Percentiles rank a stretch among this genome's conserved stretches.
phyloP scores from a whole-genome alignment of 2,888 invertebrate species.

The Drepanosiphum platanoidis region DNA sequence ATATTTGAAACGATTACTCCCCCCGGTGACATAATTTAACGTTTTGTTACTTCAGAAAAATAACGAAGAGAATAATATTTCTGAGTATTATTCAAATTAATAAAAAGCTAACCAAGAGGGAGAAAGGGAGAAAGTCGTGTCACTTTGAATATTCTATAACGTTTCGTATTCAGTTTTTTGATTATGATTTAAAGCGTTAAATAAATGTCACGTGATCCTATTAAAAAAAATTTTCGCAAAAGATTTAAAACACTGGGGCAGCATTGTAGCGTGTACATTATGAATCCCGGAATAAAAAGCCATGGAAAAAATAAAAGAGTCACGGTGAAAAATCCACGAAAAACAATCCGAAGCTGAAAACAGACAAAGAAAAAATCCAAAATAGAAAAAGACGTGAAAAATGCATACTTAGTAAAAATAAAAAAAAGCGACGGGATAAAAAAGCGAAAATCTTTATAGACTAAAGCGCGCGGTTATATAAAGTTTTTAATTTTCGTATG shows the following conservation, averaged over 20 bases:
- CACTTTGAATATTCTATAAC: background rate
- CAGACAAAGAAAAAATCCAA: too few relatives aligned
- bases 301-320: too few relatives aligned
- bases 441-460: too few relatives aligned
- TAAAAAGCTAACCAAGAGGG: background rate
- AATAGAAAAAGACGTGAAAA: too few relatives aligned
- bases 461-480: too few relatives aligned
- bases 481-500: too few relatives aligned
- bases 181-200: background rate
- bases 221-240: background rate
- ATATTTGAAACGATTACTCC: conserved; percentile 13
- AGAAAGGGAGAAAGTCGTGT: background rate
- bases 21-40: conserved; percentile 6
- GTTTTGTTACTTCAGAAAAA: conserved; percentile 2
- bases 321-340: too few relatives aligned
- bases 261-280: background rate
- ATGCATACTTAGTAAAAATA: too few relatives aligned
- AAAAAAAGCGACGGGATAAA: too few relatives aligned
- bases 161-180: background rate
- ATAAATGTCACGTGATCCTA: background rate
- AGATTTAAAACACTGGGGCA: background rate
- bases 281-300: too few relatives aligned
- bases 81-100: conserved; percentile 1
- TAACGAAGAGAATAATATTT: conserved; percentile 17
- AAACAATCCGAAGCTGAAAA: too few relatives aligned